Evolutionary conservation across 2,113 vertebrate species (phyloP).

Genomic region (Raja brachyura): DNA sequence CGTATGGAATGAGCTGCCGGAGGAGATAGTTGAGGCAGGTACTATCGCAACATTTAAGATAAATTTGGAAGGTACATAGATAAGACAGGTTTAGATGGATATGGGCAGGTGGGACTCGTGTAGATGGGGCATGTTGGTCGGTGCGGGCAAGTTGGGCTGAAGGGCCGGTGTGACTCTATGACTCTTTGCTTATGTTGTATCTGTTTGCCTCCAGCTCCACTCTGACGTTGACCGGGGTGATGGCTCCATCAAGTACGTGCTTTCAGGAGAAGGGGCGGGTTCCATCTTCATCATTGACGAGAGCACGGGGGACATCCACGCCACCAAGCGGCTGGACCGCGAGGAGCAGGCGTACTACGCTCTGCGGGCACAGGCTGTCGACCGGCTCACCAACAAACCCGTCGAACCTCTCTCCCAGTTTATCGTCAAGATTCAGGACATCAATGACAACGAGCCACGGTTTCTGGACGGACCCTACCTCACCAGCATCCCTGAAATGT

Average conservation of each 20-base stretch:
- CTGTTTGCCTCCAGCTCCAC: conserved; percentile 79
- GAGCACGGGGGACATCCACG: conserved; percentile 93
- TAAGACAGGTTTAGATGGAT: no score
- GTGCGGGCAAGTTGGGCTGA: no score
- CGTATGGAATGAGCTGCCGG: no score
- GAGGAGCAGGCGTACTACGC: conserved; percentile 94
- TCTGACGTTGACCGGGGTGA: conserved; percentile 94
- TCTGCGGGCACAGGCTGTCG: conserved; percentile 80
- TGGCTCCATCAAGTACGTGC: conserved; percentile 89
- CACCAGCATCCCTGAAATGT: conserved; percentile 89
- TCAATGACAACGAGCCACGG: conserved; percentile 94
- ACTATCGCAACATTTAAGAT: no score
- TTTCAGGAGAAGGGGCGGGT: conserved; percentile 85
- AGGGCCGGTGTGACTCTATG: no score
- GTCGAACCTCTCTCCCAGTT: conserved; percentile 88
- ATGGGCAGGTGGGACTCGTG: no score
- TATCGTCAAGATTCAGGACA: conserved; percentile 95
- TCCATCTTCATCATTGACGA: conserved; percentile 98
- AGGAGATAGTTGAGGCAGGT: no score
- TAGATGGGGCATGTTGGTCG: no score
- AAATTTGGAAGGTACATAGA: no score
- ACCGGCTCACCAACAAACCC: conserved; percentile 74
- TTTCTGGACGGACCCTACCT: conserved; percentile 88
- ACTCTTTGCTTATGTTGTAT: conserved; percentile 54
- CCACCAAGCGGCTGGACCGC: conserved; percentile 87